Conservation (phyloP, 1,140 invertebrate genomes). For the Goniozus legneri region DNA sequence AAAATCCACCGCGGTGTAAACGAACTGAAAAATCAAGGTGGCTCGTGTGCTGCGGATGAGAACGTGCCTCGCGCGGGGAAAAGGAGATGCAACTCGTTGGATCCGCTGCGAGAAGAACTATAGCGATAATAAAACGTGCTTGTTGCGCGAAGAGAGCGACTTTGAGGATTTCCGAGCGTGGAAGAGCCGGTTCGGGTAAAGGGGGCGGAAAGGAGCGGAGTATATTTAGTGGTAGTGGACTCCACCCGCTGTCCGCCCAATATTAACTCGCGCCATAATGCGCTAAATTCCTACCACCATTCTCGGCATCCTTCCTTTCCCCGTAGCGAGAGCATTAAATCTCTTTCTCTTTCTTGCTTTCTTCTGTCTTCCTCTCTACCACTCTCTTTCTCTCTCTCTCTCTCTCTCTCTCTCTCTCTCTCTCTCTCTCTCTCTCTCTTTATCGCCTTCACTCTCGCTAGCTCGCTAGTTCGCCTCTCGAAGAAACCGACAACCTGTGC, state of each 20-base stretch:
- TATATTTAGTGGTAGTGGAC: slow-evolving; percentile 37
- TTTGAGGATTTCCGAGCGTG: slow-evolving; percentile 17
- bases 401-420: slow-evolving; percentile 24
- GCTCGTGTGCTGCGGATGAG: slow-evolving; percentile 14
- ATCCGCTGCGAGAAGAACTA: background rate
- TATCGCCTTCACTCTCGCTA: background rate
- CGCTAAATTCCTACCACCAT: slow-evolving; percentile 37
- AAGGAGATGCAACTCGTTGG: no score
- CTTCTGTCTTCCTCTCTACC: slow-evolving; percentile 10
- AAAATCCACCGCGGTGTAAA: no score
- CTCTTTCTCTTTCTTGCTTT: slow-evolving; percentile 7
- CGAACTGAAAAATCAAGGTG: no score
- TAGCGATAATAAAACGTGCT: slow-evolving; percentile 24
- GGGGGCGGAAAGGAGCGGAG: slow-evolving; percentile 15
- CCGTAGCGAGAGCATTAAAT: slow-evolving; percentile 29
- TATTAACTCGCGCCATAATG: slow-evolving; percentile 42
- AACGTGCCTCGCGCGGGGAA: no score
- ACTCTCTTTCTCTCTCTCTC: slow-evolving; percentile 1
- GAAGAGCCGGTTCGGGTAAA: slow-evolving; percentile 7
- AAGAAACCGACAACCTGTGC: no score
- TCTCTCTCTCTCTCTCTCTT: background rate
- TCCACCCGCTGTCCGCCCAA: slow-evolving; percentile 40
- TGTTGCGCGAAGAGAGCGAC: slow-evolving; percentile 18
- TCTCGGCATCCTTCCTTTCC: slow-evolving; percentile 21
- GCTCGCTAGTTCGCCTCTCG: background rate